Percentiles rank a stretch among this genome's conserved stretches.
phyloP scores from a whole-genome alignment of 2,797 vertebrate species.

The Mallotus villosus region DNA sequence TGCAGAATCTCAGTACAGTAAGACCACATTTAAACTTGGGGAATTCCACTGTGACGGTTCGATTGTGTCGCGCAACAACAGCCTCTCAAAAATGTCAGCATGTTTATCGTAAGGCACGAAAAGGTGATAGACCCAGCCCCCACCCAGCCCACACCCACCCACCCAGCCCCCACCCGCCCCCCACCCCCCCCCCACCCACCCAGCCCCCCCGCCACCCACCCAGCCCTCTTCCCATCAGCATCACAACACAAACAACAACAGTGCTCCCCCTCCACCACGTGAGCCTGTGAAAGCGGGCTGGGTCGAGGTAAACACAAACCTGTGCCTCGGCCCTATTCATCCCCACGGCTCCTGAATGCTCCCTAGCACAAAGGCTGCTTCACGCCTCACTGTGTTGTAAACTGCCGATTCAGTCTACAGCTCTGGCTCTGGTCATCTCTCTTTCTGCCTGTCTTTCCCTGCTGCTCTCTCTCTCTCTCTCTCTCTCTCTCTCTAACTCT shows the following conservation, averaged over 20 bases:
- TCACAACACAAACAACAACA: constrained; percentile 36
- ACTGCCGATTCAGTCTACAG: constrained; percentile 52
- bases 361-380: constrained; percentile 62
- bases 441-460: constrained; percentile 49
- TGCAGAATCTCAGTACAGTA: too few species aligned
- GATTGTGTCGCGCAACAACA: not conserved
- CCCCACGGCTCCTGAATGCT: constrained; percentile 51
- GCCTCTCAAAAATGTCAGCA: not conserved
- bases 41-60: not conserved
- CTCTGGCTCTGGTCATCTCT: constrained; percentile 32
- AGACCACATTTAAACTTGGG: too few species aligned
- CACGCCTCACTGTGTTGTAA: constrained; percentile 65
- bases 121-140: constrained; percentile 4
- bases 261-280: constrained; percentile 31
- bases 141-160: not conserved
- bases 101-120: too few species aligned
- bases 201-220: constrained; percentile 6
- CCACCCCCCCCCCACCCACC: not conserved
- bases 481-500: not conserved
- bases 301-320: constrained; percentile 61
- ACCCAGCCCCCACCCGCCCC: constrained; percentile 1
- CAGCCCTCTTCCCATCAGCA: constrained; percentile 22
- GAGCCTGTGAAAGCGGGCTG: constrained; percentile 41
- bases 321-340: constrained; percentile 56
- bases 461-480: constrained; percentile 30